Evolutionary conservation across 2,888 invertebrate species (phyloP), one percentile per base, ranked within the genome.

Genomic region (Magallana nippona): DNA sequence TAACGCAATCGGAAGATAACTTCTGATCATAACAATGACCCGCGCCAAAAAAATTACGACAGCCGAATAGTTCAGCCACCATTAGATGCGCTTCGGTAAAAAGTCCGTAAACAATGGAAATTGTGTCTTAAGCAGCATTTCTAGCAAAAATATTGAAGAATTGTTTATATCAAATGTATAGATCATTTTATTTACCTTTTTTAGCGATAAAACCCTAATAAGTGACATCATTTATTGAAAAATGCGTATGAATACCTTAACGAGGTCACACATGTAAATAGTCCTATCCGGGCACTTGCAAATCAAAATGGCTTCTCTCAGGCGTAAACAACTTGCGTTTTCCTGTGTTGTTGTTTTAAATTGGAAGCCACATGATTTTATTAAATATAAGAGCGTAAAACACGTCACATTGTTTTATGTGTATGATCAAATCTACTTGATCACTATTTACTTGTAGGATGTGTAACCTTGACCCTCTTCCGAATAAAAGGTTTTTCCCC

Each of bases 21-120:
- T 71, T 71, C 71, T 71, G 89, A 88, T 89, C 90, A 89, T 86
- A 90, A 91, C 90, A 90, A 91, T 91, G 90, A 90, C 90, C 91
- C 91, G 90, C 91, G 91, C 92, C 91, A 92, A 92, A 92, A 92
- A 92, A 91, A 89, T 90, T 92, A 91, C 88, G 87, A 88, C 89
- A 90, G 88, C 90, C 91, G 86, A 86, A 88, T 88, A 87, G 90
- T 91, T 85, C 32, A 60, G 82, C 84, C 79, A 62, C 55, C 80
- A 77, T 82, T 81, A 88, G 81, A 84, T 87, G 80, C 87, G 86
- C 81, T 27, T 79, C 10, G 78, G 58, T 60, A 87, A 83, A 56
- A 82, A 86, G 85, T 82, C 62, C 85, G 10, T 10, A 58, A 58
- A 44, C 22, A 82, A 80, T 56, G 55, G 17, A 44, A 55, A 19